Evolutionary conservation across 2,113 vertebrate genomes (phyloP).

Genomic region (Cyprinus carpio): DNA sequence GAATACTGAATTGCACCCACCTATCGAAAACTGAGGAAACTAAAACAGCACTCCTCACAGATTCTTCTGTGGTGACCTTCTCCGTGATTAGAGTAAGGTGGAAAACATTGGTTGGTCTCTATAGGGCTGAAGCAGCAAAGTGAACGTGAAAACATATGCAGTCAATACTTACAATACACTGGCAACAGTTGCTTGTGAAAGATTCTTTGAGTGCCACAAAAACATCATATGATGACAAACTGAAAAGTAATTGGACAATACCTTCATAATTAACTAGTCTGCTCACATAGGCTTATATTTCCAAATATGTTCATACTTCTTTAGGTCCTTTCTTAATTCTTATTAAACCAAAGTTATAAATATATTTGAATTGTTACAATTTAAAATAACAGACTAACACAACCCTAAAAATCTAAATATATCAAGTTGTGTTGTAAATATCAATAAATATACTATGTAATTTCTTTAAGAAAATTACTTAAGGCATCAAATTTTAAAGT

Average conservation of each 20-base stretch:
- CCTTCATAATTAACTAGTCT: not conserved
- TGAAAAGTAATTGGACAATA: not conserved
- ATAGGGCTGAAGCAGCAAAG: not conserved
- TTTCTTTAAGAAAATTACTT: no score
- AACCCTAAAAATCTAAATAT: no score
- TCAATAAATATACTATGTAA: no score
- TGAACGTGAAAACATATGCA: not conserved
- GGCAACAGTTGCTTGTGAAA: not conserved
- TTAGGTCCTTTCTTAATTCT: not conserved
- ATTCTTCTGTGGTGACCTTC: not conserved
- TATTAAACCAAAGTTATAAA: not conserved
- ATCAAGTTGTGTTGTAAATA: no score
- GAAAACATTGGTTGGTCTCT: not conserved
- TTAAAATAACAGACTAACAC: no score
- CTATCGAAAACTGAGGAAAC: not conserved
- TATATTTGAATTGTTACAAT: not conserved
- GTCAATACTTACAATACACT: not conserved
- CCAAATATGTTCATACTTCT: not conserved
- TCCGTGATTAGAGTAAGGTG: not conserved
- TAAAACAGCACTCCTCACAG: not conserved
- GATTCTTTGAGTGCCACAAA: not conserved
- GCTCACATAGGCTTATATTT: not conserved
- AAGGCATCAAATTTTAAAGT: no score
- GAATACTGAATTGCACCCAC: not conserved
- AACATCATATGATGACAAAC: not conserved